Percentiles rank a stretch among this genome's conserved stretches.
These are phyloP conservation scores for Typhlichthys eigenmanni DNA, from an alignment of 2,797 vertebrate genomes.

Conservation along the genomic window DNA sequence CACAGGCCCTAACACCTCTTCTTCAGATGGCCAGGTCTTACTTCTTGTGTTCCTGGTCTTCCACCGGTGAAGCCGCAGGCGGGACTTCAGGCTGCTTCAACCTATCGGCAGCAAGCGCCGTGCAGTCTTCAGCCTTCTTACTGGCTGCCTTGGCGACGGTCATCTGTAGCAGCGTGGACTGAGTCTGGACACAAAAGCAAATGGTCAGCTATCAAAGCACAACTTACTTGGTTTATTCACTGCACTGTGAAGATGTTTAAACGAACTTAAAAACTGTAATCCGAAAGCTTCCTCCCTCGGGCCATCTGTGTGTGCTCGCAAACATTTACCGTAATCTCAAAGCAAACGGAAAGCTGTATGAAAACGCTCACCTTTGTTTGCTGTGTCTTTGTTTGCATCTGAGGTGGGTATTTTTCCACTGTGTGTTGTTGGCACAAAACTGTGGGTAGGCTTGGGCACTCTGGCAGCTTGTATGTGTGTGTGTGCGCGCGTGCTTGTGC, in stretches of 20 bases:
- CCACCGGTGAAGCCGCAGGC: constrained; percentile 51
- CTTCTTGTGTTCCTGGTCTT: constrained; percentile 81
- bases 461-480: not conserved
- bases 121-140: constrained; percentile 65
- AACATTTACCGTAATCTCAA: not conserved
- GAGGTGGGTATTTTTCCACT: too few relatives aligned
- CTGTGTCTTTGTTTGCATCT: too few relatives aligned
- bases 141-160: constrained; percentile 57
- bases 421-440: not conserved
- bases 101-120: constrained; percentile 33
- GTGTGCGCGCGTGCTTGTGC: not conserved
- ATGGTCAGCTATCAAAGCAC: too few relatives aligned
- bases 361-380: too few relatives aligned
- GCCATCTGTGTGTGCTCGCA: too few relatives aligned
- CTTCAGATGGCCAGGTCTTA: constrained; percentile 43
- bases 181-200: constrained; percentile 60
- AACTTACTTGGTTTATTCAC: too few relatives aligned
- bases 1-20: too few relatives aligned
- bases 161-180: constrained; percentile 87
- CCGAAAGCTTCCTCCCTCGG: too few relatives aligned
- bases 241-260: too few relatives aligned
- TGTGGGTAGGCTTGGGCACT: not conserved
- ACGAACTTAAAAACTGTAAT: too few relatives aligned
- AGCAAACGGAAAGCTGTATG: not conserved
- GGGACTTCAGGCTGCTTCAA: constrained; percentile 40